Base-by-base conservation (phyloP, 2,113 vertebrate species). In the Piliocolobus tephrosceles region DNA sequence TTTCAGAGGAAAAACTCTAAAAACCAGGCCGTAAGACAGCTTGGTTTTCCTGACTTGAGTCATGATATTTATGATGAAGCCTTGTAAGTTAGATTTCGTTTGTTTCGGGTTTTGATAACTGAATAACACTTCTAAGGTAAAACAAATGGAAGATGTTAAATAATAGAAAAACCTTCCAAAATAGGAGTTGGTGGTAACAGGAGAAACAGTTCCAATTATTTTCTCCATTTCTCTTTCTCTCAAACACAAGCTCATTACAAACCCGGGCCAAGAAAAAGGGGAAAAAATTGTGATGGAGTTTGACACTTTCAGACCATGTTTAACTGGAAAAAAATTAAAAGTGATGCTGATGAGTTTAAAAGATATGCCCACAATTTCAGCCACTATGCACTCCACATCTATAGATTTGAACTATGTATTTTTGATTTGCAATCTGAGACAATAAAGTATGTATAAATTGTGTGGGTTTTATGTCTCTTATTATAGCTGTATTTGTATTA, bases 111-210 rank as follows among this genome's bases (percentile, higher is more conserved):
- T 93, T 66, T 95, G 82, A 93, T 95, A 97, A 93, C 86, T 70
- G 73, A 92, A 86, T 95, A 73, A 94, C 78, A 81, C 61, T 95
- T 97, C 47, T 66, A 85, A 95, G 88, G 72, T 79, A 96, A 98
- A 98, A 95, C 94, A 96, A 96, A 91, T 80, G 52, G 45, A 91
- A 97, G 23, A 78, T 76, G 61, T 96, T 97, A 94, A 96, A 95
- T 94, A 98, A 97, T 58, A 94, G 94, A 91, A 96, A 94, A 80
- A 70, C 86, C 82, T 96, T 93, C 23, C 83, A 86, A 97, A 96
- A 79, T 80, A 86, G 20, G 66, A 83, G 22, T 79, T 88, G 50
- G n/a, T 90, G 45, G 45, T 91, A 93, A 95, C 78, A 84, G 70
- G 70, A 88, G 84, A 97, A 76, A 94, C 25, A 94, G 43, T 88